These are phyloP conservation scores for Dendrolimus punctatus DNA, from an alignment of 1,140 invertebrate genomes.

Conservation along the genomic window DNA sequence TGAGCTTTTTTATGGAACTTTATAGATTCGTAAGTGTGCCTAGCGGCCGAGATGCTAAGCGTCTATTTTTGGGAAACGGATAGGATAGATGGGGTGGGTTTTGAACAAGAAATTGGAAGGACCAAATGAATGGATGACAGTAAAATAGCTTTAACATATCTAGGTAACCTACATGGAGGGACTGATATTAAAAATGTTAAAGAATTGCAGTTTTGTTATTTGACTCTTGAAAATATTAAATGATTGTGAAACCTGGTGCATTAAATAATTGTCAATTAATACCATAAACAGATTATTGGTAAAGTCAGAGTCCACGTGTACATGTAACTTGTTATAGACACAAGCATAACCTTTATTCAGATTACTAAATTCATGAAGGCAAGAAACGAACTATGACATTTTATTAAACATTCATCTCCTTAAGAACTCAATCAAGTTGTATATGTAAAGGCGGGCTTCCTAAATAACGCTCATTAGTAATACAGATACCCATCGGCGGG, in stretches of 20 bases:
- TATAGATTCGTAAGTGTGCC: too few relatives aligned
- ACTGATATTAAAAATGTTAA: too few relatives aligned
- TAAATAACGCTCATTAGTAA: constrained; percentile 29
- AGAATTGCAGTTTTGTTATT: too few relatives aligned
- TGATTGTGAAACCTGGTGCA: not conserved
- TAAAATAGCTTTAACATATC: too few relatives aligned
- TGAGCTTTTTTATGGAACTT: too few relatives aligned
- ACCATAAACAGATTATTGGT: not conserved
- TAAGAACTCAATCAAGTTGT: constrained; percentile 1
- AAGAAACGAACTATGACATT: not conserved
- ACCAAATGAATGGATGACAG: too few relatives aligned
- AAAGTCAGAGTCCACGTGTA: not conserved
- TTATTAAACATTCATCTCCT: not conserved
- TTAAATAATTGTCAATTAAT: not conserved
- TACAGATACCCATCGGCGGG: constrained; percentile 14
- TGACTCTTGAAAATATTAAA: too few relatives aligned
- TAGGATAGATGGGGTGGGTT: too few relatives aligned
- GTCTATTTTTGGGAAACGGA: too few relatives aligned
- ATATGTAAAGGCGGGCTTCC: constrained; percentile 17
- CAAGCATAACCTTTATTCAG: not conserved
- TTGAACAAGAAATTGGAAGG: too few relatives aligned
- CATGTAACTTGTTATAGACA: not conserved
- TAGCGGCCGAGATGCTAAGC: too few relatives aligned
- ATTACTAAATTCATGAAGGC: not conserved
- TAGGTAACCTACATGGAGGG: too few relatives aligned